Conservation (phyloP, 2,888 invertebrate genomes). For the Tetranychus piercei region DNA sequence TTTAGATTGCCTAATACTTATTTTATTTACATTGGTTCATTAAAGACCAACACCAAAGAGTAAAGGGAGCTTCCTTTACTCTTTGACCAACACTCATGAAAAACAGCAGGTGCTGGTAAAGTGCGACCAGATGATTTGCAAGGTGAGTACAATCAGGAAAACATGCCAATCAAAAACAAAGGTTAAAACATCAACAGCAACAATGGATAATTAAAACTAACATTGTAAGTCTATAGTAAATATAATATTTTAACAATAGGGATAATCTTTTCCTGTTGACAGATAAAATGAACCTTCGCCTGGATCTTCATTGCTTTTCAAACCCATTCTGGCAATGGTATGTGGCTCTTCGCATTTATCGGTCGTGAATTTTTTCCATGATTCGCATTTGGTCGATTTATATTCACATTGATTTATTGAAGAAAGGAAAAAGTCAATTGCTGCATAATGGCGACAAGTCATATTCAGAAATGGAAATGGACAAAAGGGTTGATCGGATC, state of each 20-base stretch:
- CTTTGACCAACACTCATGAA: too few relatives aligned
- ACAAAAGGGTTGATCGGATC: neutral
- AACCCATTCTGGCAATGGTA: neutral
- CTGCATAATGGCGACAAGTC: neutral
- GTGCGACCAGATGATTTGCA: too few relatives aligned
- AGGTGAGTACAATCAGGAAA: too few relatives aligned
- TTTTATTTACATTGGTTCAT: too few relatives aligned
- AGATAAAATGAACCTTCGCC: neutral
- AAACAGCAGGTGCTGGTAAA: too few relatives aligned
- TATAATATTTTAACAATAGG: neutral
- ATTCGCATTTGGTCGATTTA: neutral
- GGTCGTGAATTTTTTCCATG: neutral
- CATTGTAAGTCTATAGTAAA: too few relatives aligned
- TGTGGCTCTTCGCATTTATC: neutral
- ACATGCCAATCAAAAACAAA: too few relatives aligned
- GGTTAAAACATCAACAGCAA: too few relatives aligned
- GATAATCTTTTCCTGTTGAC: neutral
- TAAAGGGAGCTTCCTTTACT: too few relatives aligned
- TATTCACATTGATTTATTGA: neutral
- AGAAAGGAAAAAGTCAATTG: neutral
- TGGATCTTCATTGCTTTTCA: neutral
- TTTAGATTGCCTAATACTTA: too few relatives aligned
- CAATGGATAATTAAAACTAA: too few relatives aligned
- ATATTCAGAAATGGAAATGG: neutral
- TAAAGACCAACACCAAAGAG: too few relatives aligned